Conservation (phyloP, 2,888 invertebrate species). For the Gisinianus flammeolus region DNA sequence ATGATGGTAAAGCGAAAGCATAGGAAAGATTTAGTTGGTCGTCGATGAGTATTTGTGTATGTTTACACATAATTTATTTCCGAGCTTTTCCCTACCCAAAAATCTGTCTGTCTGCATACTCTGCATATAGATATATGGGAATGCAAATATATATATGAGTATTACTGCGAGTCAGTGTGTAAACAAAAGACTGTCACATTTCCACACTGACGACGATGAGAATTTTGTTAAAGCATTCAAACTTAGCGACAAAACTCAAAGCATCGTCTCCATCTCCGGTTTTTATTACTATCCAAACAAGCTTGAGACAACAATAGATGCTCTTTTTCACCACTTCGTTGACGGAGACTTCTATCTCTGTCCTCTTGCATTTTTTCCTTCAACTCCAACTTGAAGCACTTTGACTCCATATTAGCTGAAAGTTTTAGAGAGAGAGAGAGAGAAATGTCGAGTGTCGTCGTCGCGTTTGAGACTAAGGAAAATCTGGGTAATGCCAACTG, state of each 20-base stretch:
- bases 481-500: too few relatives aligned
- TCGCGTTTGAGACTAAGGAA: too few relatives aligned
- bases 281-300: constrained; percentile 45
- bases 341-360: constrained; percentile 13
- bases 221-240: constrained; percentile 1
- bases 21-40: background rate
- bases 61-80: constrained; percentile 28
- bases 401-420: too few relatives aligned
- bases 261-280: constrained; percentile 4
- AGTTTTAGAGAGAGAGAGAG: too few relatives aligned
- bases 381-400: background rate
- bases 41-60: constrained; percentile 7
- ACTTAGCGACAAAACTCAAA: background rate
- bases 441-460: too few relatives aligned
- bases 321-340: constrained; percentile 15
- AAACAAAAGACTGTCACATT: constrained; percentile 35
- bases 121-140: background rate
- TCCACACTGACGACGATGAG: constrained; percentile 17
- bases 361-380: background rate
- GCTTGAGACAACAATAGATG: constrained; percentile 41
- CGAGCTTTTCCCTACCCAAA: background rate
- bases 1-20: background rate
- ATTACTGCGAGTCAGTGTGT: background rate
- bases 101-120: background rate
- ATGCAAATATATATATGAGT: background rate